These are phyloP conservation scores for Drosophila paracracens DNA, from an alignment of 2,888 invertebrate species.

Conservation along the genomic window DNA sequence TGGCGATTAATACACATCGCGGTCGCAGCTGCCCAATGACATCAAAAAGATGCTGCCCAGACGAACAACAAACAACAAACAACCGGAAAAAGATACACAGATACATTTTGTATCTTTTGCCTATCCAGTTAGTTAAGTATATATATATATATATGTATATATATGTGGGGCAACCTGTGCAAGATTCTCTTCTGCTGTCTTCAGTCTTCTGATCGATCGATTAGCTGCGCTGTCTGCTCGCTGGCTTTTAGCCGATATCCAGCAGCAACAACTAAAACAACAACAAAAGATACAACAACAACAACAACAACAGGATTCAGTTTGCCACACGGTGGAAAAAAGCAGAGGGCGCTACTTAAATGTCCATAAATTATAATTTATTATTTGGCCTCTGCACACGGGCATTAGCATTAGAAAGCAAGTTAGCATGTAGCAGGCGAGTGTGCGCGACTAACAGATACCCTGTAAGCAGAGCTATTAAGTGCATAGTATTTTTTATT, in stretches of 20 bases:
- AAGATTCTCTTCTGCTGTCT: conserved; percentile 12
- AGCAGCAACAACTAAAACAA: conserved; percentile 23
- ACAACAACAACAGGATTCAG: conserved; percentile 16
- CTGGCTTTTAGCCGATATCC: conserved; percentile 70
- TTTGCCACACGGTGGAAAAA: conserved; percentile 33
- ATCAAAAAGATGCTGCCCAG: conserved; percentile 65
- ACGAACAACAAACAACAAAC: conserved; percentile 49
- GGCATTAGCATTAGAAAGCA: neutral
- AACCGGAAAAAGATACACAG: conserved; percentile 63
- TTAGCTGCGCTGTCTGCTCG: conserved; percentile 56
- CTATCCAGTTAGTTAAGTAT: conserved; percentile 18
- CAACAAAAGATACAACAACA: conserved; percentile 20
- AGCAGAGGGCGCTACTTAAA: conserved; percentile 71
- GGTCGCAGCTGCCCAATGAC: conserved; percentile 77
- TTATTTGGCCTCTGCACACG: conserved; percentile 44
- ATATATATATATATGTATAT: neutral
- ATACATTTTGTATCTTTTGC: conserved; percentile 48
- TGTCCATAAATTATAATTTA: conserved; percentile 80
- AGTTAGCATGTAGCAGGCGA: neutral
- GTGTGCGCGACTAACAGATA: neutral
- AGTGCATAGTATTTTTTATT: neutral
- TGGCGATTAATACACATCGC: conserved; percentile 80
- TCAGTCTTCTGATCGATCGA: conserved; percentile 67
- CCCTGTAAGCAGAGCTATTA: neutral
- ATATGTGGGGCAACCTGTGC: conserved; percentile 73